These are phyloP conservation scores for Monoplex corrugatus DNA, from an alignment of 2,888 invertebrate genomes.

Conservation along the genomic window DNA sequence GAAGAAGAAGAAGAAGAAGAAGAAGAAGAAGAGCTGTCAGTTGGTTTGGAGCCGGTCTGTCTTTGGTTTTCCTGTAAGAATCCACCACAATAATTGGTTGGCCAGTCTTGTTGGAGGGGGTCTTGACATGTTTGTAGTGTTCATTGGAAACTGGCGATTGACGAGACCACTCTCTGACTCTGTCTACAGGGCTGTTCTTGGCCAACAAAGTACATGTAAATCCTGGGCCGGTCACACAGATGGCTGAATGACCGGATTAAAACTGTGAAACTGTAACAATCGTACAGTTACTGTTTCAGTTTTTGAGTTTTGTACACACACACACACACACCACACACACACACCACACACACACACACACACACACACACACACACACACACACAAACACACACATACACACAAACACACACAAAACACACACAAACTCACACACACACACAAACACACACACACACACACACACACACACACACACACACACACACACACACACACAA, in stretches of 20 bases:
- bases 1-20: too few species aligned
- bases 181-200: background rate
- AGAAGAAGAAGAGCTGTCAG: too few species aligned
- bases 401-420: background rate
- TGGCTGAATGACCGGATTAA: too few species aligned
- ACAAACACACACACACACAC: background rate
- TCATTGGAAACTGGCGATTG: too few species aligned
- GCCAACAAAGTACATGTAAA: background rate
- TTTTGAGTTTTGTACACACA: background rate
- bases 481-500: background rate
- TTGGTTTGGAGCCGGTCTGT: too few species aligned
- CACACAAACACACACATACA: background rate
- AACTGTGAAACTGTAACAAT: background rate
- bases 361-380: background rate
- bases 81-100: too few species aligned
- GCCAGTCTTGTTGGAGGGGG: too few species aligned
- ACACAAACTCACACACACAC: background rate
- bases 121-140: too few species aligned
- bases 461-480: constrained; percentile 2
- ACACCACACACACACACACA: background rate
- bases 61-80: too few species aligned
- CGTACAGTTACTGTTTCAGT: background rate
- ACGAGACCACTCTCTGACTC: background rate
- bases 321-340: background rate
- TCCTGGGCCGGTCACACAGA: background rate